A percentile compares a stretch with the other conserved stretches of the same genome.
Evolutionary conservation across 1,140 invertebrate species (phyloP).

Genomic region (Drosophila mauritiana): DNA sequence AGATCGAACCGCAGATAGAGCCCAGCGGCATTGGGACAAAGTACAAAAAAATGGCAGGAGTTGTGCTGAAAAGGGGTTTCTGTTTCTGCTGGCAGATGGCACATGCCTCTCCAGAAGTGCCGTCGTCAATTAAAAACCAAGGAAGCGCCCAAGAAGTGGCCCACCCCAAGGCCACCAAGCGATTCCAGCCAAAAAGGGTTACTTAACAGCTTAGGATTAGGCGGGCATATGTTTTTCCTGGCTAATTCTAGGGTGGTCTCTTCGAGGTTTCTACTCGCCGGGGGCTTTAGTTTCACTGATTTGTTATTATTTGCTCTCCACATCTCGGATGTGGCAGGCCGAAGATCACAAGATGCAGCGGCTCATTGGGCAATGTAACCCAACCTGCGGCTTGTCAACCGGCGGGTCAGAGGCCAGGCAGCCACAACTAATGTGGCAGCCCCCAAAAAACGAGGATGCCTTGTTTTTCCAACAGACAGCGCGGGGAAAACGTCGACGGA

Average conservation of each 20-base stretch:
- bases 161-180: slow-evolving; percentile 26
- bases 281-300: slow-evolving; percentile 68
- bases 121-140: slow-evolving; percentile 69
- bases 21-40: slow-evolving; percentile 39
- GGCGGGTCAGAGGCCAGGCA: slow-evolving; percentile 70
- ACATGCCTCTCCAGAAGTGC: slow-evolving; percentile 61
- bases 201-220: slow-evolving; percentile 66
- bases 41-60: slow-evolving; percentile 16
- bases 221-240: slow-evolving; percentile 61
- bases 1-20: slow-evolving; percentile 58
- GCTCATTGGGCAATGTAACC: slow-evolving; percentile 57
- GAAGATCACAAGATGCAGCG: slow-evolving; percentile 54
- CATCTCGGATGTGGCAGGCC: slow-evolving; percentile 66
- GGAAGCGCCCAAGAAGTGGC: slow-evolving; percentile 56
- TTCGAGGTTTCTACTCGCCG: slow-evolving; percentile 13
- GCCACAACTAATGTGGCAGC: slow-evolving; percentile 76
- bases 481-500: slow-evolving; percentile 29
- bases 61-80: slow-evolving; percentile 9
- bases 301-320: slow-evolving; percentile 79
- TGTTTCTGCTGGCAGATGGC: slow-evolving; percentile 61
- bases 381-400: slow-evolving; percentile 75
- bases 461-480: slow-evolving; percentile 70
- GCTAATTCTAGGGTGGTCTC: slow-evolving; percentile 61
- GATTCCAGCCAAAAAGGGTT: slow-evolving; percentile 59
- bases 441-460: slow-evolving; percentile 15